phyloP scores from a whole-genome alignment of 2,113 vertebrate genomes.

The Leptobrachium ailaonicum region DNA sequence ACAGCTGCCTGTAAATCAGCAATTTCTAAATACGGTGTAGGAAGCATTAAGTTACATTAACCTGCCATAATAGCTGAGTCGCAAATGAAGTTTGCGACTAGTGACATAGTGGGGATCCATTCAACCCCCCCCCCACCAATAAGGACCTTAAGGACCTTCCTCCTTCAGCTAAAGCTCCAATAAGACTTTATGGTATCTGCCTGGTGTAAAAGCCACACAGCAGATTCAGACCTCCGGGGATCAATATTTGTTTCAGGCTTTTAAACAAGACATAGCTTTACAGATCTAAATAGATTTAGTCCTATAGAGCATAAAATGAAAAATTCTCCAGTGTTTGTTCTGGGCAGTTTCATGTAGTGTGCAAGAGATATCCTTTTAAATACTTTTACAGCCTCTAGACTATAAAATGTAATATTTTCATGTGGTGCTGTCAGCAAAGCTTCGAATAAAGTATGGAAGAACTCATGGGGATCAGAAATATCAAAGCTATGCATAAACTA shows the following conservation, averaged over 20 bases:
- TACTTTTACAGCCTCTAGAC: background rate
- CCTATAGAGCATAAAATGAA: background rate
- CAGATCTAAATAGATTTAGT: background rate
- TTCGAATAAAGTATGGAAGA: background rate
- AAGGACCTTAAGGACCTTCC: too few relatives aligned
- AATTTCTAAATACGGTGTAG: too few relatives aligned
- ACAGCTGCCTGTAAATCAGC: too few relatives aligned
- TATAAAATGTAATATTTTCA: background rate
- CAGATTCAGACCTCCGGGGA: constrained; percentile 14
- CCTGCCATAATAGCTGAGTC: too few relatives aligned
- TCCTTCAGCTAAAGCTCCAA: background rate
- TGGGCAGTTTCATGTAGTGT: background rate
- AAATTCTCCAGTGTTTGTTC: background rate
- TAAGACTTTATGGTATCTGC: background rate
- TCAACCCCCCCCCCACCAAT: too few relatives aligned
- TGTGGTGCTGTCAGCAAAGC: background rate
- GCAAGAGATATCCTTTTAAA: background rate
- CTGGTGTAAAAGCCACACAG: background rate
- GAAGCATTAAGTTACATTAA: too few relatives aligned
- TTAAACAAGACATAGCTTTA: background rate
- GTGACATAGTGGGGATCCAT: too few relatives aligned
- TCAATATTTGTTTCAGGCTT: background rate
- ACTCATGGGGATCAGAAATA: background rate
- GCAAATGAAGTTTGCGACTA: too few relatives aligned
- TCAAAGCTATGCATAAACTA: background rate